These are phyloP conservation scores for Helicoverpa armigera DNA, from an alignment of 1,140 invertebrate genomes.

Conservation along the genomic window DNA sequence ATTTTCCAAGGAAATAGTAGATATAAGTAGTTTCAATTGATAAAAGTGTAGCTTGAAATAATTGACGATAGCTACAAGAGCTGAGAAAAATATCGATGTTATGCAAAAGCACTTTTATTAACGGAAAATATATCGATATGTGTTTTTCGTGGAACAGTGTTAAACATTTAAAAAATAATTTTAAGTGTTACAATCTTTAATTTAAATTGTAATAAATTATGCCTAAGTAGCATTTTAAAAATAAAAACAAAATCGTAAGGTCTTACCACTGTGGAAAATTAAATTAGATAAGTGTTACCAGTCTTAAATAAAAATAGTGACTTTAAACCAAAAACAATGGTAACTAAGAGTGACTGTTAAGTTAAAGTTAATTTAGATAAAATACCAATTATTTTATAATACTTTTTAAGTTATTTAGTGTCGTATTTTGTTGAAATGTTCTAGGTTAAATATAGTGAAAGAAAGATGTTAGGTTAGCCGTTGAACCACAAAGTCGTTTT, in stretches of 20 bases:
- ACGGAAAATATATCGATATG: too few species aligned
- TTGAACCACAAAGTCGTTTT: too few species aligned
- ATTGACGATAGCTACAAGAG: too few species aligned
- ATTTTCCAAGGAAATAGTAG: too few species aligned
- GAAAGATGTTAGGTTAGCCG: background rate
- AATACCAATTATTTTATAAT: slow-evolving; percentile 36
- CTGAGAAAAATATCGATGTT: too few species aligned
- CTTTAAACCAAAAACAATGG: slow-evolving; percentile 42
- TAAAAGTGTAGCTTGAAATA: too few species aligned
- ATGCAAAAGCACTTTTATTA: too few species aligned
- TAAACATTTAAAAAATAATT: too few species aligned
- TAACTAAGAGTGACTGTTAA: slow-evolving; percentile 40
- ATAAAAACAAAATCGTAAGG: background rate
- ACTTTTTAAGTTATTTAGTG: slow-evolving; percentile 32
- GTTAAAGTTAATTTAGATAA: slow-evolving; percentile 17
- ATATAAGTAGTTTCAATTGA: too few species aligned
- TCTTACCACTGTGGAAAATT: slow-evolving; percentile 39
- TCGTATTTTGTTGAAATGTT: slow-evolving; percentile 19
- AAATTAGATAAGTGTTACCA: slow-evolving; percentile 41
- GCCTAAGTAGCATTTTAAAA: background rate
- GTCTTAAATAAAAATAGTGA: slow-evolving; percentile 48
- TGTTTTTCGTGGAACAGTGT: too few species aligned
- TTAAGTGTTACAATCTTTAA: too few species aligned
- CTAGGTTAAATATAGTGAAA: background rate
- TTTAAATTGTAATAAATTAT: too few species aligned